Evolutionary conservation across 2,888 invertebrate species (phyloP).

Genomic region (Xestia c-nigrum): DNA sequence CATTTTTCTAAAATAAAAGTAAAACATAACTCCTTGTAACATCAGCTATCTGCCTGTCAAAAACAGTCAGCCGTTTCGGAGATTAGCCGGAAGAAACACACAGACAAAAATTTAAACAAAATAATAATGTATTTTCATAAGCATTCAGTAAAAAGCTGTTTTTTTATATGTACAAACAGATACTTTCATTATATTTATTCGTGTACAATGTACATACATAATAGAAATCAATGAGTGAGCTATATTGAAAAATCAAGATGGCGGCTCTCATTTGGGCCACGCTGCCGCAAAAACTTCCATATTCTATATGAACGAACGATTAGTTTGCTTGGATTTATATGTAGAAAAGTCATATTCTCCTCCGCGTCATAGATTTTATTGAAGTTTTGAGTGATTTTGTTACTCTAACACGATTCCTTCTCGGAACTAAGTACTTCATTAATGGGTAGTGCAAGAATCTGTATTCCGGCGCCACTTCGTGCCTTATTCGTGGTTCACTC

Average conservation of each 20-base stretch:
- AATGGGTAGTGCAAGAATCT: constrained; percentile 77
- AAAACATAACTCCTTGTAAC: no score
- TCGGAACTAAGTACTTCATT: constrained; percentile 36
- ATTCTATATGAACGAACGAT: background rate
- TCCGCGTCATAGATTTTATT: background rate
- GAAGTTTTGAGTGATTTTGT: constrained; percentile 21
- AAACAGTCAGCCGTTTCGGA: no score
- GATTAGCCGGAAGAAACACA: no score
- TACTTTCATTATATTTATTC: no score
- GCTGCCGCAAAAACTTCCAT: background rate
- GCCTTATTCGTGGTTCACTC: constrained; percentile 55
- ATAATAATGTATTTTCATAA: no score
- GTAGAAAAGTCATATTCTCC: constrained; percentile 17
- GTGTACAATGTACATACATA: no score
- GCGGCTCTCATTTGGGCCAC: background rate
- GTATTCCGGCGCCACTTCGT: constrained; percentile 70
- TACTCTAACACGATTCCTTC: constrained; percentile 5
- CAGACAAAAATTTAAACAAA: no score
- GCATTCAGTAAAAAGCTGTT: no score
- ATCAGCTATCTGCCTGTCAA: no score
- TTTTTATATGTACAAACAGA: no score
- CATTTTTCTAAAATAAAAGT: no score
- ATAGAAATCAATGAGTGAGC: background rate
- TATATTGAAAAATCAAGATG: background rate
- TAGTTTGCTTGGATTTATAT: background rate